Percentiles rank a stretch among this genome's conserved stretches.
Conservation (phyloP, 2,113 vertebrate species). For the Cygnus buccinator region DNA sequence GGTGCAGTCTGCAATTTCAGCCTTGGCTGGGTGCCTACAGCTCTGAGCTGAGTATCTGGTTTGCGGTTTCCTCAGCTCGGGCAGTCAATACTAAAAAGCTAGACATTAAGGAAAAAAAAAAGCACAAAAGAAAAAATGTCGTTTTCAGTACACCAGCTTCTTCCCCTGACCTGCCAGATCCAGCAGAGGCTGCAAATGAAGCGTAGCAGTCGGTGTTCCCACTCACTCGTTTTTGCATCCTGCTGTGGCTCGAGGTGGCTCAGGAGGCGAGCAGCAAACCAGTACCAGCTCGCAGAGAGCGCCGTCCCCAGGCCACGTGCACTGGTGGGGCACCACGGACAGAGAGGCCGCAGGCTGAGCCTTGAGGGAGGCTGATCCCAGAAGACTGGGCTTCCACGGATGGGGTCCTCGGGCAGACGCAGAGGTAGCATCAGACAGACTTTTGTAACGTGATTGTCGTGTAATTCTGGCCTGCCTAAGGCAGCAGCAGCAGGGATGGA, state of each 20-base stretch:
- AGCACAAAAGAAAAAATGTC: neutral
- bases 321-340: neutral
- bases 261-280: neutral
- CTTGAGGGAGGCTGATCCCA: neutral
- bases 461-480: neutral
- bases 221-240: neutral
- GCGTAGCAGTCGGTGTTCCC: neutral
- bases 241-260: neutral
- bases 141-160: neutral
- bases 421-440: slow-evolving; percentile 54
- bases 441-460: slow-evolving; percentile 22
- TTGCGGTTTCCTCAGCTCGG: neutral
- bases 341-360: neutral
- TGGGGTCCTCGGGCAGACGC: neutral
- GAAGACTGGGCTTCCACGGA: neutral
- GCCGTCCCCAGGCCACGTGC: fast-evolving
- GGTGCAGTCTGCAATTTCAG: neutral
- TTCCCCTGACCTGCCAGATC: neutral
- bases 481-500: neutral
- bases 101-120: neutral
- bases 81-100: neutral
- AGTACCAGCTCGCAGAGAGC: fast-evolving
- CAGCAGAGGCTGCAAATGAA: neutral
- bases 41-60: neutral
- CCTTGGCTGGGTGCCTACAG: neutral